These are phyloP conservation scores for Potorous gilbertii DNA, from an alignment of 2,797 vertebrate species.

Conservation along the genomic window DNA sequence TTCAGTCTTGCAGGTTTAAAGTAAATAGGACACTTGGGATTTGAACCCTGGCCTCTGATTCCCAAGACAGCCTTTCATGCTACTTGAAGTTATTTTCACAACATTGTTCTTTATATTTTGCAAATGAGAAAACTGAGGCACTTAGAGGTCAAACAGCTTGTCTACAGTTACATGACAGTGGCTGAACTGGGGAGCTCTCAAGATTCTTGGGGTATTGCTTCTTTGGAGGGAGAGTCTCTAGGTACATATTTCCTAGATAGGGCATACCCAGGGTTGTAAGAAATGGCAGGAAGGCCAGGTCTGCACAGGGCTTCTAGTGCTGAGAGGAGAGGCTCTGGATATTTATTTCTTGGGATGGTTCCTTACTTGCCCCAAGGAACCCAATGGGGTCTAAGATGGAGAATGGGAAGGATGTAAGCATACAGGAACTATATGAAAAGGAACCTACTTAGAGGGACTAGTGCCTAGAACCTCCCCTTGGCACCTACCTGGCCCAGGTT, in stretches of 20 bases:
- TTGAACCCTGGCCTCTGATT: neutral
- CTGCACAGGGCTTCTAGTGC: neutral
- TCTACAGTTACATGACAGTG: neutral
- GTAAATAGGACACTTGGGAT: neutral
- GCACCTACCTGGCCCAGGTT: slow-evolving; percentile 79
- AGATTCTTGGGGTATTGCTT: no score
- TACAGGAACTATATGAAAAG: neutral
- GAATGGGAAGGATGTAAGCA: neutral
- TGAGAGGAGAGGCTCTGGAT: neutral
- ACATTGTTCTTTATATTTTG: neutral
- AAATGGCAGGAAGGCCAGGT: neutral
- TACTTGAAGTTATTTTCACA: neutral
- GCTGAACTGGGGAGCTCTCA: neutral
- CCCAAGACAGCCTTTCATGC: neutral
- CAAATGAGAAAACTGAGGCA: neutral
- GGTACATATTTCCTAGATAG: neutral
- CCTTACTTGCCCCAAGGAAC: neutral
- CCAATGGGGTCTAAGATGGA: neutral
- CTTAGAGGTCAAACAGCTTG: neutral
- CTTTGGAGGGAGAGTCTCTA: no score
- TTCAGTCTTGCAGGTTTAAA: neutral
- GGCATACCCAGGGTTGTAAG: neutral
- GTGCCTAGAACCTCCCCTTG: rapidly evolving
- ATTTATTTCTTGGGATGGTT: neutral
- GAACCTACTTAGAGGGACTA: neutral